Percentiles rank a stretch among this genome's conserved stretches.
These are phyloP conservation scores for Onthophagus sagittarius DNA, from an alignment of 2,888 invertebrate genomes.

Conservation along the genomic window DNA sequence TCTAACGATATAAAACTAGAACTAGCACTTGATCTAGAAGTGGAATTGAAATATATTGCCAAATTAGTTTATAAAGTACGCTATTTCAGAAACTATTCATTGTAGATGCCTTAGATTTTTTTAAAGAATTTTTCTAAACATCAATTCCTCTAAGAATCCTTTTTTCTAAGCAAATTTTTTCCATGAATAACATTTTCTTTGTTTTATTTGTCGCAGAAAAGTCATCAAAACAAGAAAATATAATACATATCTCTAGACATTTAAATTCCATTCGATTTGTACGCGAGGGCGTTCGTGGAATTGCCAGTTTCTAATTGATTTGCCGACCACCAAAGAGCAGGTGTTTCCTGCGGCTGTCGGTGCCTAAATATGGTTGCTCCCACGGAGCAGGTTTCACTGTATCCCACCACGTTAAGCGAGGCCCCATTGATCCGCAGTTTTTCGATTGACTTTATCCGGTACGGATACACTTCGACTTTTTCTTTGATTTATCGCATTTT, in stretches of 20 bases:
- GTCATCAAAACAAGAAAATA: not conserved
- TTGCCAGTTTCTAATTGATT: constrained; percentile 20
- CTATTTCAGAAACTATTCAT: too few species aligned
- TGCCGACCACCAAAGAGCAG: constrained; percentile 15
- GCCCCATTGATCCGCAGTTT: constrained; percentile 29
- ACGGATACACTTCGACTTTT: constrained; percentile 8
- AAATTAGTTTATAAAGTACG: too few species aligned
- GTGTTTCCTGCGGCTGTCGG: constrained; percentile 22
- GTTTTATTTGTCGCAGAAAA: not conserved
- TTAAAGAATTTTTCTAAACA: too few species aligned
- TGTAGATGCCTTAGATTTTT: too few species aligned
- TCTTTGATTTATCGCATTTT: constrained; percentile 2
- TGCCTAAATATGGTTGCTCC: constrained; percentile 31
- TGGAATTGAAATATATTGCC: too few species aligned
- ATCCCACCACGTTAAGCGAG: constrained; percentile 25
- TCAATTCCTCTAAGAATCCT: too few species aligned
- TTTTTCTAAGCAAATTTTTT: too few species aligned
- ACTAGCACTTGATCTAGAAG: too few species aligned
- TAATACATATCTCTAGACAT: not conserved
- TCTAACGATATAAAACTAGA: too few species aligned
- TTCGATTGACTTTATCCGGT: constrained; percentile 24
- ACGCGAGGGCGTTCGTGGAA: constrained; percentile 14
- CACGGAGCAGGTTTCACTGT: constrained; percentile 23
- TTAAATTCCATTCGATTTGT: not conserved
- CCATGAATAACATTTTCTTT: not conserved